Percentiles rank a stretch among this genome's conserved stretches.
These are phyloP conservation scores for Sceloporus tristichus DNA, from an alignment of 2,113 vertebrate species.

Conservation along the genomic window DNA sequence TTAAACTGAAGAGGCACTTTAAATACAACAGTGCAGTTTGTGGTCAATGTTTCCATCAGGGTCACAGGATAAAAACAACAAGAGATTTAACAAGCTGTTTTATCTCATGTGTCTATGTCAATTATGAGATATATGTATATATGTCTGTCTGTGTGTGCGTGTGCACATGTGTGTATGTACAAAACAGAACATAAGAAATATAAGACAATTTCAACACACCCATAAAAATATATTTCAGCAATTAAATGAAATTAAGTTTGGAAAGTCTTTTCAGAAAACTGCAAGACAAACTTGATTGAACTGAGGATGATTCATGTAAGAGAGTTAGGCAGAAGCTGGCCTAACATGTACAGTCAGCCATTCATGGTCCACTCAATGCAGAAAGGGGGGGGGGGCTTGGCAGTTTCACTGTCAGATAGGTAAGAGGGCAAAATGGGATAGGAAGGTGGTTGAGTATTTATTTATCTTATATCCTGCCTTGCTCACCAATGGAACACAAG, in stretches of 20 bases:
- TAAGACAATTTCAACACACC: slow-evolving; percentile 50
- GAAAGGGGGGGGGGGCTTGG: no score
- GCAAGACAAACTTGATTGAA: slow-evolving; percentile 49
- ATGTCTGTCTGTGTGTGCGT: background rate
- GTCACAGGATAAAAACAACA: background rate
- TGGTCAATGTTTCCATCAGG: slow-evolving; percentile 24
- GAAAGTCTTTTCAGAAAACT: slow-evolving; percentile 56
- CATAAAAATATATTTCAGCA: slow-evolving; percentile 46
- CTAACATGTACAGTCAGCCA: no score
- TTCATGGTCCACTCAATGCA: no score
- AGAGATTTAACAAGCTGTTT: background rate
- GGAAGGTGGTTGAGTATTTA: no score
- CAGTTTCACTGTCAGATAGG: no score
- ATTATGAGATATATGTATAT: background rate
- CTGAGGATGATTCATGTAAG: background rate
- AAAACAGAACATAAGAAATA: background rate
- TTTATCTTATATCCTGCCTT: no score
- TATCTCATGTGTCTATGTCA: slow-evolving; percentile 28
- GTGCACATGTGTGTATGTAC: no score
- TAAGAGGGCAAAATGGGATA: no score
- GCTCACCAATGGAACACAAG: no score
- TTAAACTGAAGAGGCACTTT: slow-evolving; percentile 1
- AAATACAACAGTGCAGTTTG: slow-evolving; percentile 12
- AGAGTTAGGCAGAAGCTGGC: background rate
- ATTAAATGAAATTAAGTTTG: slow-evolving; percentile 28